phyloP scores from a whole-genome alignment of 2,113 vertebrate species.

The Chinchilla lanigera region DNA sequence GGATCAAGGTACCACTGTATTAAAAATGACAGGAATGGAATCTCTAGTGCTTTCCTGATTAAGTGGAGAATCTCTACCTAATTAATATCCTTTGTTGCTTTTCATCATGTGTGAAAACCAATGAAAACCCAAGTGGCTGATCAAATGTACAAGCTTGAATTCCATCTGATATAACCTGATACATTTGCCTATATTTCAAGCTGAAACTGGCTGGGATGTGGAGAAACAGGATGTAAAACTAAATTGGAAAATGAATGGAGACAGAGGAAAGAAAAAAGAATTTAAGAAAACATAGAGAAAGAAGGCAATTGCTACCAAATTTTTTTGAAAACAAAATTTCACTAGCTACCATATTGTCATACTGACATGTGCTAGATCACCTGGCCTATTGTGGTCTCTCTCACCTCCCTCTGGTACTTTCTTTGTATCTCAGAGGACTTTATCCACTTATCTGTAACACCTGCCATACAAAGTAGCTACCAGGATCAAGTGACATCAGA shows the following conservation, averaged over 20 bases:
- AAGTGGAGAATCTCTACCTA: neutral
- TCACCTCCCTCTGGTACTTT: neutral
- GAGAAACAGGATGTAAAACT: neutral
- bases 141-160: neutral
- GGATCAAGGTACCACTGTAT: neutral
- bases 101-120: neutral
- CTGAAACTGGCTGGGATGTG: neutral
- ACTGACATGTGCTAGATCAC: rapidly evolving
- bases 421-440: neutral
- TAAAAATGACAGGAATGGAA: neutral
- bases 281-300: neutral
- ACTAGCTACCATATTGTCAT: neutral
- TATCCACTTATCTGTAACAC: neutral
- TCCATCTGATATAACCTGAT: neutral
- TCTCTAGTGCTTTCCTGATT: neutral
- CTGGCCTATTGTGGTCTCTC: neutral
- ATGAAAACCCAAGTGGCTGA: neutral
- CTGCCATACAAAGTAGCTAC: neutral
- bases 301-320: neutral
- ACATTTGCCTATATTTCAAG: slow-evolving; percentile 14
- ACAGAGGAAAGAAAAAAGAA: neutral
- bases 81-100: neutral
- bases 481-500: neutral
- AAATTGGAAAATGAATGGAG: slow-evolving; percentile 11
- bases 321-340: neutral